Evolutionary conservation across 2,113 vertebrate species (phyloP).

Genomic region (Gnathonemus echidnorhynchus): DNA sequence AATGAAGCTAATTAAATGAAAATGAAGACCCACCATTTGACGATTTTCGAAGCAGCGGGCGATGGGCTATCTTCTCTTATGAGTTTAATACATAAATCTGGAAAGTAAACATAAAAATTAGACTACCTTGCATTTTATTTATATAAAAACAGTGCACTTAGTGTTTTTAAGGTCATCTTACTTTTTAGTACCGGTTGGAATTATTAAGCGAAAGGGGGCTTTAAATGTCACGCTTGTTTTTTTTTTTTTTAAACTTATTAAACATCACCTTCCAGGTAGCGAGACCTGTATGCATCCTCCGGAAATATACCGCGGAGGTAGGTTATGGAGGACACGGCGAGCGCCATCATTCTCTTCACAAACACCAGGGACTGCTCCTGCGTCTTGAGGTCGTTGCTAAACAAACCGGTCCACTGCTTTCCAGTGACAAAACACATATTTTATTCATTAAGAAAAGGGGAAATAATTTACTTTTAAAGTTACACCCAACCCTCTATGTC

Average conservation of each 20-base stretch:
- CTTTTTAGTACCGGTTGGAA: neutral
- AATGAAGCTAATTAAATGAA: neutral
- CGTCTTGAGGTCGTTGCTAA: conserved; percentile 57
- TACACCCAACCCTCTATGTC: neutral
- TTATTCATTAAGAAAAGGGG: neutral
- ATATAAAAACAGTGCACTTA: neutral
- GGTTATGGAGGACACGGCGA: conserved; percentile 86
- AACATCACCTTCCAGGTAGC: conserved; percentile 83
- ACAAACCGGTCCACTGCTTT: conserved; percentile 50
- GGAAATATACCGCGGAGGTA: conserved; percentile 94
- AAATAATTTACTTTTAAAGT: neutral
- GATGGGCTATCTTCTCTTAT: conserved; percentile 75
- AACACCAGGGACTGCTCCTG: conserved; percentile 76
- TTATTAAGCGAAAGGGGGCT: neutral
- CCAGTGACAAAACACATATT: neutral
- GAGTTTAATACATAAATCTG: conserved; percentile 87
- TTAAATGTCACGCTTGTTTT: neutral
- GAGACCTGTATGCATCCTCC: conserved; percentile 82
- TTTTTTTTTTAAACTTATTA: neutral
- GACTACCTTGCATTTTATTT: neutral
- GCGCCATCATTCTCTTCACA: conserved; percentile 82
- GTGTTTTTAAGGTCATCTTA: neutral
- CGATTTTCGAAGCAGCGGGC: conserved; percentile 75
- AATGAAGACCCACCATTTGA: conserved; percentile 73
- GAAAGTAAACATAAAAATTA: neutral